Evolutionary conservation across 2,888 invertebrate genomes (phyloP), one percentile per base, ranked within the genome.

Genomic region (Folsomia manolachei): DNA sequence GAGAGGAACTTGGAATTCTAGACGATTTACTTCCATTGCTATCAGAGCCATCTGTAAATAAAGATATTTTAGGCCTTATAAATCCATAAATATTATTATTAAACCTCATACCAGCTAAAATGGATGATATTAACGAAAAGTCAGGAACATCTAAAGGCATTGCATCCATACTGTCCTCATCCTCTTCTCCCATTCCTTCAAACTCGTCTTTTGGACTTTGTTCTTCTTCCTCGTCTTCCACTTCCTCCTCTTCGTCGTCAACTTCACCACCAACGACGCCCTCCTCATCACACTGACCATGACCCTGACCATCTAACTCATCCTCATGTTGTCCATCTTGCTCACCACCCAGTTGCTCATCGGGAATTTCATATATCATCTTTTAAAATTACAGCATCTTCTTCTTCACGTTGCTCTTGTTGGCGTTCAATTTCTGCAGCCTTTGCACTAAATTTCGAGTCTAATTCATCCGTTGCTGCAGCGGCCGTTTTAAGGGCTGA

Each of bases 91-190:
- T 60, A 7, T 7, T 11, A 18, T 19, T 18, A 60, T 60, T 11
- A 60, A 60, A 60, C 7, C 2, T 7, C 24, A 63, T 39, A 21
- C 27, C 52, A 52, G 21, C 39, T 23, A 66, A 24, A 21, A 66
- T 66, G 4, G 65, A 66, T 23, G 65, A 66, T 27, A 66, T 66
- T 9, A 66, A 52, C 9, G 65, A 66, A n/a, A 66, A 66, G 52
- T 66, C 65, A 51, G 65, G 65, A 39, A 66, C 65, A n/a, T 66
- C 65, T 19, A 66, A 52, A 52, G 65, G 27, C 51, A 52, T 52
- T 7, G 65, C 27, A 21, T 66, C 65, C 39, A 66, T 66, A 52
- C 65, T 66, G 21, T 56, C 56, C 4, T 56, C 56, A n/a, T 56
- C 56, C 7, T 56, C 56, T 56, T 66, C 65, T 19, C 39, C 52